Conservation (phyloP, 1,140 invertebrate species). For the Antheraea pernyi region DNA sequence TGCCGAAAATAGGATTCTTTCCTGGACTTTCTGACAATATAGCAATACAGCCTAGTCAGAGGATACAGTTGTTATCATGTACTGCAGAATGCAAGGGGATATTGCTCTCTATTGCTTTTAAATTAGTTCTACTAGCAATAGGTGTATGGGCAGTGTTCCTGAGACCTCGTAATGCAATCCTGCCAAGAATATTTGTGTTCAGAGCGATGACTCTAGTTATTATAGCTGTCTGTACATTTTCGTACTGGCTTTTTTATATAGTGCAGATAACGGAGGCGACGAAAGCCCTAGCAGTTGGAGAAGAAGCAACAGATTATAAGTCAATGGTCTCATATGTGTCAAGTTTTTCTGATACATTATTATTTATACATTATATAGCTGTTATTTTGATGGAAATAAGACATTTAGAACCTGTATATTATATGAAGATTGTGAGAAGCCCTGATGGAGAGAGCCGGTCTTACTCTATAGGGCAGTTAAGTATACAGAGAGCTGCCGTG, state of each 20-base stretch:
- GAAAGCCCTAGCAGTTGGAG: constrained; percentile 86
- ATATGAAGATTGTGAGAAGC: constrained; percentile 94
- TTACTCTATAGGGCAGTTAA: constrained; percentile 94
- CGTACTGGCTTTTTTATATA: constrained; percentile 98
- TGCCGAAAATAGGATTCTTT: constrained; percentile 93
- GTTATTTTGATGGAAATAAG: constrained; percentile 95
- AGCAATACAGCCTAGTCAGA: constrained; percentile 68
- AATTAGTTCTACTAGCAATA: constrained; percentile 93
- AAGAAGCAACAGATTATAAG: constrained; percentile 89
- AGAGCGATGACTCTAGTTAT: constrained; percentile 92
- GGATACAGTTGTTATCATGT: constrained; percentile 68
- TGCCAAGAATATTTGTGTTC: constrained; percentile 96
- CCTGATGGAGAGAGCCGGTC: constrained; percentile 94
- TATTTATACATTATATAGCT: constrained; percentile 97
- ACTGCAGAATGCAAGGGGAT: constrained; percentile 88
- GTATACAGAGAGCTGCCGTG: constrained; percentile 96
- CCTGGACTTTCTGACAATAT: constrained; percentile 78
- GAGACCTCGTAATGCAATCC: constrained; percentile 87
- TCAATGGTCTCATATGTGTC: constrained; percentile 94
- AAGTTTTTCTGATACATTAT: constrained; percentile 93
- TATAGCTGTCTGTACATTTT: constrained; percentile 95
- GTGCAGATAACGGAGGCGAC: constrained; percentile 92
- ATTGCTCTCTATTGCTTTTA: constrained; percentile 94
- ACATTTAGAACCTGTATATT: constrained; percentile 93
- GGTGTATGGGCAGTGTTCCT: constrained; percentile 95